phyloP scores from a whole-genome alignment of 2,113 vertebrate genomes.

The Oenanthe melanoleuca region DNA sequence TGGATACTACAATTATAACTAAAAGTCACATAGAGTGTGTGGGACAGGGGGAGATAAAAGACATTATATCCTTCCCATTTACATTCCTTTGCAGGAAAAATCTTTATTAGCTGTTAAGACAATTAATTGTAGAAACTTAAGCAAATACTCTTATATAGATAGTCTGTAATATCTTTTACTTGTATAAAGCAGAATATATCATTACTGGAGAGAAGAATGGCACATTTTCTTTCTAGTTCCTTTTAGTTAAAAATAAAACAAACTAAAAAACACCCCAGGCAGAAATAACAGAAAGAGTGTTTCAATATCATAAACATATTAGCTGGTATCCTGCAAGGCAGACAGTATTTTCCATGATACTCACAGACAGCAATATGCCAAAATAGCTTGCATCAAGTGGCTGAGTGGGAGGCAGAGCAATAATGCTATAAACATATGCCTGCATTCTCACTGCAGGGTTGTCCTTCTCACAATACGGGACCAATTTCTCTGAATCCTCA shows the following conservation, averaged over 20 bases:
- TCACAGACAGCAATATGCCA: neutral
- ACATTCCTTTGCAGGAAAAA: neutral
- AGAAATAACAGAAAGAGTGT: neutral
- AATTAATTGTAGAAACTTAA: neutral
- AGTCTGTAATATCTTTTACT: neutral
- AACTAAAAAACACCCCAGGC: neutral
- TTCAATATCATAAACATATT: neutral
- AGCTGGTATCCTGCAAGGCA: neutral
- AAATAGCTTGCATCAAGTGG: neutral
- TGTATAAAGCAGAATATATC: neutral
- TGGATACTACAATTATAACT: neutral
- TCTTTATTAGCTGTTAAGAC: neutral
- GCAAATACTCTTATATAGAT: neutral
- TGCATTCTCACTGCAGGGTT: neutral
- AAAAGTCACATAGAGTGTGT: neutral
- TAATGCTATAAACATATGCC: neutral
- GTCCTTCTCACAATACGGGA: neutral
- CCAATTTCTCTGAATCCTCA: neutral
- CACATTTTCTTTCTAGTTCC: neutral
- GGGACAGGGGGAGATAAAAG: fast-evolving
- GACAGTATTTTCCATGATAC: neutral
- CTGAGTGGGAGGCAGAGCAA: neutral
- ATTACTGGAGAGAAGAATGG: neutral
- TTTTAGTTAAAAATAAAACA: neutral
- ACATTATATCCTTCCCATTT: neutral